Evolutionary conservation across 1,140 invertebrate species (phyloP), one percentile per base, ranked within the genome.

Genomic region (Drosophila ambigua): DNA sequence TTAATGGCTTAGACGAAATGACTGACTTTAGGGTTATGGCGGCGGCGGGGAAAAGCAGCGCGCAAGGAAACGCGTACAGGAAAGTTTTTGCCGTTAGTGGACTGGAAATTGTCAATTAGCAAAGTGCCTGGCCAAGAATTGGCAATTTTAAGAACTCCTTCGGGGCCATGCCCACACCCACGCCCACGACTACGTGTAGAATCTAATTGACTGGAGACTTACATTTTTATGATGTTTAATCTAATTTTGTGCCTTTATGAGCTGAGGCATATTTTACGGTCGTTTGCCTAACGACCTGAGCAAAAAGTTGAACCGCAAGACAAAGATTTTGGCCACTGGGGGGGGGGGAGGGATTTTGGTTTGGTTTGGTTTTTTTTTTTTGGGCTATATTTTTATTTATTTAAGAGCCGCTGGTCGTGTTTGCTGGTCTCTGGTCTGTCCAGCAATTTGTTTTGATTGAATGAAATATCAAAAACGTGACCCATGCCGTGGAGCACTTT

Each of bases 401-500:
- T 89, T 88, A 89, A 74, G 55, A 83, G 65, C 72, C 28, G 13
- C 28, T 51, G 28, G 44, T 35, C 45, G 41, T 31, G 51, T 35
- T 46, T 28, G 5, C 9, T 35, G 35, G 35, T 39, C 4, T 1
- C 35, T 13, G 11, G 50, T 52, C 55, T 58, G 55, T 61, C 20
- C 62, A 77, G 83, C 83, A 83, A 88, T 88, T 88, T 88, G 83
- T 88, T 88, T 88, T 88, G 83, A 88, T 88, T 88, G 84, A 88
- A 83, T 88, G 83, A 88, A 88, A 88, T 88, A 88, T 88, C 84
- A 88, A 73, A 88, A 88, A 88, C 83, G 83, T 88, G 83, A 88
- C 83, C 83, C 71, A 76, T 51, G 20, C 20, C 1, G 62, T 79
- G 83, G n/a, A n/a, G n/a, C 64, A 82, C 54, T 63, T 57, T 50